phyloP scores from a whole-genome alignment of 2,888 invertebrate species.

The Melanostoma scalare region DNA sequence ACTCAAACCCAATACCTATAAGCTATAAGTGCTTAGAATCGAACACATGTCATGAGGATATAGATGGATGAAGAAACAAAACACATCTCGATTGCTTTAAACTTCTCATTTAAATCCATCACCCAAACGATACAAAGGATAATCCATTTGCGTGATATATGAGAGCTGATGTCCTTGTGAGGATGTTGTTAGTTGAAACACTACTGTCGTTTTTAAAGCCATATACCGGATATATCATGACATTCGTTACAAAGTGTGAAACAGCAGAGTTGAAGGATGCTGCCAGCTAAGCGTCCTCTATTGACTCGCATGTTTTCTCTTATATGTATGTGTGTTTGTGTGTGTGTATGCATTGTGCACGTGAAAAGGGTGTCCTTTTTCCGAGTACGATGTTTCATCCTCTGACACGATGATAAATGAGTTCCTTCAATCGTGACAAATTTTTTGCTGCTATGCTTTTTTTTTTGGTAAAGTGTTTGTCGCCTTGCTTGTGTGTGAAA shows the following conservation, averaged over 20 bases:
- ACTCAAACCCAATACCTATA: not conserved
- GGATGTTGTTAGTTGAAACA: conserved; percentile 56
- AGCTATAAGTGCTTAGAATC: conserved; percentile 21
- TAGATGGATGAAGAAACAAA: conserved; percentile 2
- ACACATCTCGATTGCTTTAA: conserved; percentile 35
- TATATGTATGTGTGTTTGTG: conserved; percentile 19
- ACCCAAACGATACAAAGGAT: conserved; percentile 51
- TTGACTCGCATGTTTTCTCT: conserved; percentile 40
- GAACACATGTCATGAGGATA: conserved; percentile 47
- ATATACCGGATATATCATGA: conserved; percentile 31
- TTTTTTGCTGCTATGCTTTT: conserved; percentile 27
- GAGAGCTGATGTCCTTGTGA: conserved; percentile 57
- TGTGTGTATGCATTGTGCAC: conserved; percentile 27
- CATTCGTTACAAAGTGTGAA: conserved; percentile 61
- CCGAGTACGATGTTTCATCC: conserved; percentile 56
- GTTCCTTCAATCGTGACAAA: conserved; percentile 70
- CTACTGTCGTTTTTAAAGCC: conserved; percentile 42
- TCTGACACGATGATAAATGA: conserved; percentile 70
- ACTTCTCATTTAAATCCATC: conserved; percentile 63
- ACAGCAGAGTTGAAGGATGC: conserved; percentile 60
- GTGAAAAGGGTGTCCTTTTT: conserved; percentile 34
- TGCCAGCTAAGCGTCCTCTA: conserved; percentile 21
- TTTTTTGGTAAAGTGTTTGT: conserved; percentile 27
- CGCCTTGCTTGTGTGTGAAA: conserved; percentile 53
- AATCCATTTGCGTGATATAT: conserved; percentile 67